A percentile compares a stretch with the other conserved stretches of the same genome.
These are phyloP conservation scores for Antechinus stuartii DNA, from an alignment of 2,113 vertebrate genomes.

Conservation along the genomic window DNA sequence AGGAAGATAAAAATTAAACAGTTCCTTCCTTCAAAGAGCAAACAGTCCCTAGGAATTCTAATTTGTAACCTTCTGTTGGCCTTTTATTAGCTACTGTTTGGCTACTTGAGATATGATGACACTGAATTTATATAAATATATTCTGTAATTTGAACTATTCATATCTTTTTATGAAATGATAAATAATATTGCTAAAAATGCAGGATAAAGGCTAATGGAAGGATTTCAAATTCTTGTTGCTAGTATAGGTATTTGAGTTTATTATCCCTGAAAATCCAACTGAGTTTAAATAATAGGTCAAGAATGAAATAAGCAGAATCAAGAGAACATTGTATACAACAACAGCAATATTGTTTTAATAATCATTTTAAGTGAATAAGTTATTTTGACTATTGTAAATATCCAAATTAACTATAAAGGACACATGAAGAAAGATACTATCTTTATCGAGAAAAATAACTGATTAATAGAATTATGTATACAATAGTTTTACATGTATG, in stretches of 20 bases:
- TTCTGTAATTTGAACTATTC: background rate
- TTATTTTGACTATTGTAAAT: background rate
- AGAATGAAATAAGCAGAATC: background rate
- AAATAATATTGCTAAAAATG: background rate
- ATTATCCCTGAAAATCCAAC: conserved; percentile 7
- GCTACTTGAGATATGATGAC: background rate
- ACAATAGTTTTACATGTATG: background rate
- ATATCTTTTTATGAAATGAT: background rate
- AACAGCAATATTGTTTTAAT: background rate
- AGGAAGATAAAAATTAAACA: background rate
- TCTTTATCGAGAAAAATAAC: background rate
- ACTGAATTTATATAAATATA: background rate
- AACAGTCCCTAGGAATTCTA: background rate
- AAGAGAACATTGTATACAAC: background rate
- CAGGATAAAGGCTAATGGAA: background rate
- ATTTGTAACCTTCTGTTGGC: background rate
- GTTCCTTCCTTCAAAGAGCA: background rate
- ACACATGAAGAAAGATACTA: too few relatives aligned
- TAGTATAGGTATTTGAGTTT: background rate
- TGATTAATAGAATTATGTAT: background rate
- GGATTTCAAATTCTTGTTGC: background rate
- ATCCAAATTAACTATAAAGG: background rate
- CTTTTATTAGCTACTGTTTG: background rate
- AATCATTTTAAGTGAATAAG: background rate
- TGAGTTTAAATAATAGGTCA: background rate